Evolutionary conservation across 2,113 vertebrate species (phyloP).

Genomic region (Gasterosteus aculeatus): DNA sequence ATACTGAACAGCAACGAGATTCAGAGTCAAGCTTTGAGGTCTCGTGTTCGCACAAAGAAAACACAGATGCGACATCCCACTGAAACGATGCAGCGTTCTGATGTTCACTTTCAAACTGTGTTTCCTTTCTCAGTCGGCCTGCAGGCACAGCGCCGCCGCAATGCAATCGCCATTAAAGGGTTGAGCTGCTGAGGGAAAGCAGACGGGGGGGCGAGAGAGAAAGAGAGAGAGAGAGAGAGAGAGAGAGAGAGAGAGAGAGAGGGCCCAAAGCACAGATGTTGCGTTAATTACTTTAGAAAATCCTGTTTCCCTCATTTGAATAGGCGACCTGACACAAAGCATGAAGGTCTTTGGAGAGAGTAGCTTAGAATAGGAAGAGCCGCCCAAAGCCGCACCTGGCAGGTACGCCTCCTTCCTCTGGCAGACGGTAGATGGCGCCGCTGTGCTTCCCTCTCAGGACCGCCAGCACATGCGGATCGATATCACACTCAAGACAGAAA

Average conservation of each 20-base stretch:
- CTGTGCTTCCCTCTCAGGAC: slow-evolving; percentile 19
- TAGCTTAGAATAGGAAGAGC: not conserved
- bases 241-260: not conserved
- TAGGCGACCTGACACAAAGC: not conserved
- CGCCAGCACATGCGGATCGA: slow-evolving; percentile 41
- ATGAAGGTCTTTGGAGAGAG: not conserved
- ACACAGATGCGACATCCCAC: slow-evolving; percentile 56
- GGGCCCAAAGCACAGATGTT: slow-evolving; percentile 1
- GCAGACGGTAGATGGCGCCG: slow-evolving; percentile 70
- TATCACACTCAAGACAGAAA: slow-evolving; percentile 34
- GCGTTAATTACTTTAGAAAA: not conserved
- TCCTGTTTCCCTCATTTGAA: not conserved
- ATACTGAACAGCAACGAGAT: slow-evolving; percentile 56
- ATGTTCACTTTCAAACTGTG: slow-evolving; percentile 51
- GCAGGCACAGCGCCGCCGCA: slow-evolving; percentile 42
- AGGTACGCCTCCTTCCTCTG: slow-evolving; percentile 11
- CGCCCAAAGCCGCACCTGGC: slow-evolving; percentile 7
- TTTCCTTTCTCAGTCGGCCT: slow-evolving; percentile 27
- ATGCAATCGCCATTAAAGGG: slow-evolving; percentile 63
- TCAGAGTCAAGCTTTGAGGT: slow-evolving; percentile 8
- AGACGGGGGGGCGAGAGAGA: no score
- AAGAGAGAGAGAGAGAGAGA: slow-evolving; percentile 39
- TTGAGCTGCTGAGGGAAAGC: slow-evolving; percentile 2
- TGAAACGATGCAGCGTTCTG: slow-evolving; percentile 59
- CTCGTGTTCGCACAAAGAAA: slow-evolving; percentile 47